Base-by-base conservation (phyloP, 2,113 vertebrate genomes). In the Prochilodus magdalenae region DNA sequence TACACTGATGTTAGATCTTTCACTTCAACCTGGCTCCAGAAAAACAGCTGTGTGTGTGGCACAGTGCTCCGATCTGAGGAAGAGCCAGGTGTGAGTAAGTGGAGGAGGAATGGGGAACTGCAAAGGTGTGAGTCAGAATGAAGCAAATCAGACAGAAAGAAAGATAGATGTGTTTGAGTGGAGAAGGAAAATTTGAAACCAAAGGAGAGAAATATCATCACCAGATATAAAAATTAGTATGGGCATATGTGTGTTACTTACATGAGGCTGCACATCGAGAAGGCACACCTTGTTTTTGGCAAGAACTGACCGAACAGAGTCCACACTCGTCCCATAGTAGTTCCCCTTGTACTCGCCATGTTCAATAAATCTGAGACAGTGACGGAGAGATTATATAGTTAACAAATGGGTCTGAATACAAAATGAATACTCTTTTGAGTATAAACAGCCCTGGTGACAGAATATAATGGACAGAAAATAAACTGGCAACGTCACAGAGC, bases 211-310 rank as follows among this genome's bases (percentile, higher is more conserved):
- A 71, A 79, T 49, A 27, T 70, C 67, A 79, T 66, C 63, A 55
- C 62, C 16, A 29, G 27, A 36, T 60, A 33, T 7, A 7, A 67
- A 60, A 77, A 57, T 65, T n/a, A n/a, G 7, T 36, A 7, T 36
- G 44, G 66, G 81, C 69, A 20, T 57, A 75, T 44, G 36, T 70
- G 63, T 53, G 73, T 82, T 89, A 96, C 97, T 98, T 92, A 99
- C 98, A 86, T 97, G 97, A 80, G 98, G 96, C 88, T 97, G 97
- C 62, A 98, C 94, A 69, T 99, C 98, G 93, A 99, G 84, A 77
- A 99, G 86, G 88, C 98, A 99, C 73, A 99, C 96, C 95, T 98
- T 99, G 93, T 97, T 97, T 93, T 95, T 97, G 86, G 95, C 93
- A 36, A 99, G 88, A 85, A 99, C 94, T 1, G 96, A 96, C 44